These are phyloP conservation scores for Rhagoletis zephyria DNA, from an alignment of 1,140 invertebrate species.

Conservation along the genomic window DNA sequence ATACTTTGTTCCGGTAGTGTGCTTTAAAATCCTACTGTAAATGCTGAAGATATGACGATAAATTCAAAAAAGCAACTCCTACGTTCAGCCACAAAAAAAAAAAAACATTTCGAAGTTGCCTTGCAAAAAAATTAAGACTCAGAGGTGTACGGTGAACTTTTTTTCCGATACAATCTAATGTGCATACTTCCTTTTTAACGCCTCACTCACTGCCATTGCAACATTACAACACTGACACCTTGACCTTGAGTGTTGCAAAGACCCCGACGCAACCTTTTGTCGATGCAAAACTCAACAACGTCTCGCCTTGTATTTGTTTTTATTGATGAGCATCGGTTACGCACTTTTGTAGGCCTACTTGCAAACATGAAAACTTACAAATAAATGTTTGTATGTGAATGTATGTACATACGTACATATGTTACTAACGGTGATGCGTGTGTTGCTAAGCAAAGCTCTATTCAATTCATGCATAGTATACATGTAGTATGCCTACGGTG, in stretches of 20 bases:
- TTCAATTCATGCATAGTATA: background rate
- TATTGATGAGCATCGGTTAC: background rate
- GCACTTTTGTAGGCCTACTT: background rate
- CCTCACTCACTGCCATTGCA: no score
- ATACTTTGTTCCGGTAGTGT: no score
- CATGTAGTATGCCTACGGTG: no score
- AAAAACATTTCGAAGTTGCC: no score
- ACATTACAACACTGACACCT: background rate
- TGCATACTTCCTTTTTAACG: no score
- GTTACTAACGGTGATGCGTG: background rate
- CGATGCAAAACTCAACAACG: background rate
- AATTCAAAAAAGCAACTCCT: no score
- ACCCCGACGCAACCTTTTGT: constrained; percentile 2
- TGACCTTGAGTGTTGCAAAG: constrained; percentile 40
- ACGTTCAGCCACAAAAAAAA: no score
- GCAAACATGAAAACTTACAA: background rate
- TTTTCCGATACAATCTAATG: no score
- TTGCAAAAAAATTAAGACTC: no score
- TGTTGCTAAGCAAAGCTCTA: constrained; percentile 9
- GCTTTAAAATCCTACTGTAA: no score
- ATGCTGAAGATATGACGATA: no score
- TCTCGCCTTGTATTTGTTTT: constrained; percentile 44
- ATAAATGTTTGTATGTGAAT: background rate
- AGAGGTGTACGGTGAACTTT: no score
- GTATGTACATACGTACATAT: background rate